Percentiles rank a stretch among this genome's conserved stretches.
These are phyloP conservation scores for Tethea ocularis DNA, from an alignment of 2,888 invertebrate species.

Conservation along the genomic window DNA sequence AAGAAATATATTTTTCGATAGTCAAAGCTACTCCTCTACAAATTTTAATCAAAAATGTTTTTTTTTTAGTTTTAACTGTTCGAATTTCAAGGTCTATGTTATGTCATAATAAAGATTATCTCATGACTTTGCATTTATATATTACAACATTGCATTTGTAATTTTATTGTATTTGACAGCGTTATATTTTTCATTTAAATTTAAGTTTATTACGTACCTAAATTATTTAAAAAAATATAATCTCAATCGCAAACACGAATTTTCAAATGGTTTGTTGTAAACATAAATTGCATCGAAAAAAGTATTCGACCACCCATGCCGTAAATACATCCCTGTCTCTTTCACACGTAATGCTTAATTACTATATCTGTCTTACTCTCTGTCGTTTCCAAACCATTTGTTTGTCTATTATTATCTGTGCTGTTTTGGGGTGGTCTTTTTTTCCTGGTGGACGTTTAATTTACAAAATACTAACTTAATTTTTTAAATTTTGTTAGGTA, in stretches of 20 bases:
- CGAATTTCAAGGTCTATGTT: no score
- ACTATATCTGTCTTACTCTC: slow-evolving; percentile 33
- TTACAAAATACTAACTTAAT: slow-evolving; percentile 19
- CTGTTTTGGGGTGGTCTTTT: slow-evolving; percentile 75
- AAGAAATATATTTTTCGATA: no score
- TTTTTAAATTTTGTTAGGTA: slow-evolving; percentile 24
- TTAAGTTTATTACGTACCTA: neutral
- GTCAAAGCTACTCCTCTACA: no score
- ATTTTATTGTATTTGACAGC: no score
- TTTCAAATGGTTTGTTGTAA: slow-evolving; percentile 45
- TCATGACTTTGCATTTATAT: no score
- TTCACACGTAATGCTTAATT: slow-evolving; percentile 28
- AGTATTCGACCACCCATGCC: slow-evolving; percentile 74
- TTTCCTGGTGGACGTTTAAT: slow-evolving; percentile 30
- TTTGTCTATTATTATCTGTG: slow-evolving; percentile 71
- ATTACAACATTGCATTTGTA: no score
- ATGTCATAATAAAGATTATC: no score
- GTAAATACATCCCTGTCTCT: slow-evolving; percentile 44
- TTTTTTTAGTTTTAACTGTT: no score
- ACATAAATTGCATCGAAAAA: slow-evolving; percentile 69
- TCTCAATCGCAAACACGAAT: slow-evolving; percentile 30
- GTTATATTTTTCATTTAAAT: no score
- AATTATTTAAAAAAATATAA: slow-evolving; percentile 16
- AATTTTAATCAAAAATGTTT: no score
- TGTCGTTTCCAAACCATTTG: slow-evolving; percentile 56